phyloP scores from a whole-genome alignment of 2,113 vertebrate genomes.

The Campylomormyrus numenius region DNA sequence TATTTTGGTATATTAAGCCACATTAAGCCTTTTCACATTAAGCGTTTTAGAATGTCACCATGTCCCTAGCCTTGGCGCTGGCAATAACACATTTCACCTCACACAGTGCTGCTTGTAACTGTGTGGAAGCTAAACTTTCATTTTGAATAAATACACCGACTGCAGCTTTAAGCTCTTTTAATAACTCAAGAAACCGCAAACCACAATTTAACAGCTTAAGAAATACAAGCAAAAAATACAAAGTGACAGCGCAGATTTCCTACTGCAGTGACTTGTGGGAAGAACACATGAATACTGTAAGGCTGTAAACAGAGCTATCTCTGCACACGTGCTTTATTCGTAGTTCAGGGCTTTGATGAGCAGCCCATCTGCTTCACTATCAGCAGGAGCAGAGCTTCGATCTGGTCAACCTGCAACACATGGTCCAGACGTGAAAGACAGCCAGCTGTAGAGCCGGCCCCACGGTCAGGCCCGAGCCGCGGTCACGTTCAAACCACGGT shows the following conservation, averaged over 20 bases:
- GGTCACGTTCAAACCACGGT: slow-evolving; percentile 23
- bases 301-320: too few species aligned
- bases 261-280: background rate
- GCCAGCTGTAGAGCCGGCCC: background rate
- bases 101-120: background rate
- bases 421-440: background rate
- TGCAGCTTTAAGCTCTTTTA: background rate
- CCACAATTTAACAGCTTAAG: background rate
- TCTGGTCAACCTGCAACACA: slow-evolving; percentile 46
- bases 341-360: slow-evolving; percentile 23
- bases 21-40: too few species aligned
- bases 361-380: slow-evolving; percentile 36
- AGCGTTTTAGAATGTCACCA: background rate
- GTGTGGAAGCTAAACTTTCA: background rate
- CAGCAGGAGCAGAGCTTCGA: slow-evolving; percentile 50
- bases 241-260: background rate
- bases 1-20: too few species aligned
- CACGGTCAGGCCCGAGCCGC: too few species aligned
- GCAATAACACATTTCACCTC: background rate
- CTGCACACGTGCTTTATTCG: background rate
- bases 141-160: background rate
- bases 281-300: too few species aligned
- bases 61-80: background rate
- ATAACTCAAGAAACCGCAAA: background rate
- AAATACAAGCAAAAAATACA: background rate